These are phyloP conservation scores for Conistra vaccinii DNA, from an alignment of 2,888 invertebrate species.

Conservation along the genomic window DNA sequence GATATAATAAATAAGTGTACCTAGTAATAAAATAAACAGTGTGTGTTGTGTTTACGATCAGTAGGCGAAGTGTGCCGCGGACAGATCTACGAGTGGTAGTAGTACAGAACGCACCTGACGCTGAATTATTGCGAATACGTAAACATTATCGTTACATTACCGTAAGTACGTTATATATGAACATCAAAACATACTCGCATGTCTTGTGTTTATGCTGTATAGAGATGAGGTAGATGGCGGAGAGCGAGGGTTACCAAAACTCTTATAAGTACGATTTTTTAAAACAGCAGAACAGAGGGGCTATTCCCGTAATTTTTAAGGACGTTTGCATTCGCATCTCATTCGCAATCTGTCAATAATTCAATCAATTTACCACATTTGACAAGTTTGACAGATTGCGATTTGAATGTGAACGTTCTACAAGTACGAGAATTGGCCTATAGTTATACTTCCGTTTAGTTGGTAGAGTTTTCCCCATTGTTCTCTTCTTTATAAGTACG, in stretches of 20 bases:
- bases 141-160: constrained; percentile 66
- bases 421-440: too few species aligned
- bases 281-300: background rate
- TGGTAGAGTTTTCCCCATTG: too few species aligned
- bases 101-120: constrained; percentile 79
- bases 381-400: too few species aligned
- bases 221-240: constrained; percentile 20
- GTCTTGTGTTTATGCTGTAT: constrained; percentile 24
- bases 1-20: constrained; percentile 74
- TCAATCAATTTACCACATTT: too few species aligned
- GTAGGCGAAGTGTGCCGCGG: constrained; percentile 72
- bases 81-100: constrained; percentile 77
- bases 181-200: constrained; percentile 41
- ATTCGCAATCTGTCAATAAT: too few species aligned
- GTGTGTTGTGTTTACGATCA: constrained; percentile 72
- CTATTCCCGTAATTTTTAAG: too few species aligned
- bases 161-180: constrained; percentile 67
- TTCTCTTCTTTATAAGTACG: too few species aligned
- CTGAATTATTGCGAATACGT: constrained; percentile 78
- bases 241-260: constrained; percentile 9
- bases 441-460: background rate
- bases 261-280: background rate
- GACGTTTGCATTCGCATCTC: too few species aligned
- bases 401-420: too few species aligned
- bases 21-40: constrained; percentile 80